Evolutionary conservation across 2,113 vertebrate genomes (phyloP).

Genomic region (Oncorhynchus kisutch): DNA sequence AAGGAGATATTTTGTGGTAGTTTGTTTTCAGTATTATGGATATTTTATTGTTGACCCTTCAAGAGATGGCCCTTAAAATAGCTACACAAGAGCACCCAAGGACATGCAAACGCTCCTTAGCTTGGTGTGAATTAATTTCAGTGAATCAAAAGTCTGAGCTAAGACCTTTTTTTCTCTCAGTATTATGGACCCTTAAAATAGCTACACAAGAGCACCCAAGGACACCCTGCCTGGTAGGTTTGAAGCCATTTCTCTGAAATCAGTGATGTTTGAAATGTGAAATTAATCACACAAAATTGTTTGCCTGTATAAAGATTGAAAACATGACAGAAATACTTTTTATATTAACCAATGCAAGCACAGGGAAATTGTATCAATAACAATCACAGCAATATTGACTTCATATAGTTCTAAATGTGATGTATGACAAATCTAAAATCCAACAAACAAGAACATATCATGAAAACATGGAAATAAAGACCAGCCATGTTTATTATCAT

Average conservation of each 20-base stretch:
- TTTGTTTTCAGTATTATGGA: constrained; percentile 16
- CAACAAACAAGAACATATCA: not conserved
- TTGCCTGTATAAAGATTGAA: not conserved
- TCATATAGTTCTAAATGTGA: not conserved
- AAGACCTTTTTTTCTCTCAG: not conserved
- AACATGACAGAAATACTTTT: not conserved
- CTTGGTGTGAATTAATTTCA: no score
- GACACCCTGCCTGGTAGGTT: not conserved
- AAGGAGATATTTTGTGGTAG: not conserved
- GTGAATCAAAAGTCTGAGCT: no score
- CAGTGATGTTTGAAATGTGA: no score
- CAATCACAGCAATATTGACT: not conserved
- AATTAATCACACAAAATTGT: not conserved
- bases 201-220: constrained; percentile 2
- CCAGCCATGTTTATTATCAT: not conserved
- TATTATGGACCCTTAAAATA: not conserved
- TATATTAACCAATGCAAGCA: no score
- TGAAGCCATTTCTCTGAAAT: no score
- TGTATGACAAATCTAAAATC: not conserved
- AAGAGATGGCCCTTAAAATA: constrained; percentile 6
- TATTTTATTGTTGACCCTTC: constrained; percentile 2
- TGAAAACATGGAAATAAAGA: not conserved
- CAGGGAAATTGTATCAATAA: not conserved
- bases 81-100: not conserved
- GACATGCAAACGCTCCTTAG: no score